A percentile compares a stretch with the other conserved stretches of the same genome.
phyloP scores from a whole-genome alignment of 1,140 invertebrate genomes.

The Aricia agestis region DNA sequence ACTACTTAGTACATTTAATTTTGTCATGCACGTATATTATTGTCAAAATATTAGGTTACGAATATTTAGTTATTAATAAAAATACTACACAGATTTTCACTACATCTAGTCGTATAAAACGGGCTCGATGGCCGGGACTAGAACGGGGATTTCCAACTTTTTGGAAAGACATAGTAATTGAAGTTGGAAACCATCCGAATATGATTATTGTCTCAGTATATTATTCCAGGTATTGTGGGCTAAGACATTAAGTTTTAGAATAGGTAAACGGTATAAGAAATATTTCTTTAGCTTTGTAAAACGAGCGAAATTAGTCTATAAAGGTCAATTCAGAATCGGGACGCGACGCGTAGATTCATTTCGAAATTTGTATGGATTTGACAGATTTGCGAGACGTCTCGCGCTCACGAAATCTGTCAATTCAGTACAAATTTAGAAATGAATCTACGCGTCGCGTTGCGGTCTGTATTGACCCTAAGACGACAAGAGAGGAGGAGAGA shows the following conservation, averaged over 20 bases:
- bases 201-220: background rate
- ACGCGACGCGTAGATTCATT: too few relatives aligned
- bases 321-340: too few relatives aligned
- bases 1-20: constrained; percentile 4
- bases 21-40: constrained; percentile 19
- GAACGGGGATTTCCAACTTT: background rate
- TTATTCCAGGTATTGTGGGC: background rate
- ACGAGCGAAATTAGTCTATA: too few relatives aligned
- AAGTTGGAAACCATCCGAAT: background rate
- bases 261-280: background rate
- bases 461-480: too few relatives aligned
- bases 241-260: background rate
- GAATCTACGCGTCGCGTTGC: too few relatives aligned
- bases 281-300: too few relatives aligned
- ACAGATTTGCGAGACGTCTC: too few relatives aligned
- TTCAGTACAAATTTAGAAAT: too few relatives aligned
- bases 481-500: too few relatives aligned
- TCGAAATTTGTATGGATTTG: too few relatives aligned
- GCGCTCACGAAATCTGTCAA: too few relatives aligned
- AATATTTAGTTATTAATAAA: background rate
- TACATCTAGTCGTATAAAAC: constrained; percentile 13
- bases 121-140: background rate
- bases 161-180: background rate
- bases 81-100: constrained; percentile 10
- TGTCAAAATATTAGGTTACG: constrained; percentile 15